These are phyloP conservation scores for Steinernema khuongi DNA, from an alignment of 1,140 invertebrate species.

Conservation along the genomic window DNA sequence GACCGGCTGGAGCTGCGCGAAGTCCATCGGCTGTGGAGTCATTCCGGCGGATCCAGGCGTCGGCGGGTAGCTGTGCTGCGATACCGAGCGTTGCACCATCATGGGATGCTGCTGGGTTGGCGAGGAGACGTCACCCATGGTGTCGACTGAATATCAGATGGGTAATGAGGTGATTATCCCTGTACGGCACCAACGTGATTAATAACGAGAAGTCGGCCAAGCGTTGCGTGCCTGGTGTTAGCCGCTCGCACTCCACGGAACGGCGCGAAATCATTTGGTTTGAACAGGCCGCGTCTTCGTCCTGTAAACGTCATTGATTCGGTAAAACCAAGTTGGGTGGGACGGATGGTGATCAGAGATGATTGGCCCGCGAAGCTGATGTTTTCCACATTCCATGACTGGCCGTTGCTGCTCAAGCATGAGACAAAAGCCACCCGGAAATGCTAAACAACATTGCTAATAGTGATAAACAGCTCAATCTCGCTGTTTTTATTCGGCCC, in stretches of 20 bases:
- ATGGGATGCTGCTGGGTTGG: background rate
- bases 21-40: background rate
- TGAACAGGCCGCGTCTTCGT: background rate
- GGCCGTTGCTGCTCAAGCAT: too few relatives aligned
- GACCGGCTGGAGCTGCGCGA: background rate
- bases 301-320: background rate
- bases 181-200: too few relatives aligned
- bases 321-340: background rate
- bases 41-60: constrained; percentile 10
- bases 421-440: too few relatives aligned
- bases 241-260: background rate
- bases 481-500: too few relatives aligned
- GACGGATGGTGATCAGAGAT: background rate
- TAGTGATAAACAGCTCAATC: too few relatives aligned
- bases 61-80: constrained; percentile 7
- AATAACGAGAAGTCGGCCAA: background rate
- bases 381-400: too few relatives aligned
- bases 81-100: background rate
- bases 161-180: too few relatives aligned
- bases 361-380: background rate
- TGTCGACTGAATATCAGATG: background rate
- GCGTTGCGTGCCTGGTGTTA: background rate
- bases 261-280: background rate
- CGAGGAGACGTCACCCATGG: constrained; percentile 8
- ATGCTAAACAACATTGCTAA: too few relatives aligned